Evolutionary conservation across 2,888 invertebrate genomes (phyloP), one percentile per base, ranked within the genome.

Genomic region (Xestoiulus laeticollis): DNA sequence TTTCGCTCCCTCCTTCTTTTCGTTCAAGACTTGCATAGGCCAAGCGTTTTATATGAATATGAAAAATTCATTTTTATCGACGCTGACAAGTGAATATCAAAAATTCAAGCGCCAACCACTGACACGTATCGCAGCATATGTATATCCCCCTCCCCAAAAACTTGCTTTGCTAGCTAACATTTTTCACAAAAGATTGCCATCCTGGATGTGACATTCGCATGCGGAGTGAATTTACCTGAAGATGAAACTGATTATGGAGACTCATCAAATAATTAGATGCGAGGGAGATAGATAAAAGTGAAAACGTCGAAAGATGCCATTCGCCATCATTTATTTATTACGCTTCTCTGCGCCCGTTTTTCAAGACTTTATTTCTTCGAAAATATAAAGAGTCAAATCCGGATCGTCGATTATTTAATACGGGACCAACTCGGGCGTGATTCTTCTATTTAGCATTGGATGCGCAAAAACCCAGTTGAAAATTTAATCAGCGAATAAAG

Each of bases 51-150:
- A 68, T 68, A 68, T 12, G 26, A 68, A 68, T 68, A 68, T 68
- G 68, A 68, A 68, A 68, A 68, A 68, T 68, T 68, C 68, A 68
- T 68, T 68, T 68, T 68, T 68, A 68, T 68, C 68, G 68, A 68
- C 68, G 68, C 68, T 68, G 68, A 68, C 68, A 68, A 68, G 68
- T 68, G 68, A 68, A 68, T 68, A 68, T 68, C 68, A 68, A 68
- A 68, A 68, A 68, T 68, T 68, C 68, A 68, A 26, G 68, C 68
- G 68, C 68, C n/a, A 68, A 68, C 68, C 68, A 26, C 68, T 68
- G 68, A 68, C 68, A 68, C 68, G 68, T 68, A 68, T 68, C 68
- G 68, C 26, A 68, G n/a, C n/a, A n/a, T n/a, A n/a, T n/a, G n/a
- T n/a, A n/a, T n/a, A n/a, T 59, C 59, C n/a, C 22, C n/a, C 10